Evolutionary conservation across 2,888 invertebrate genomes (phyloP), one percentile per base, ranked within the genome.

Genomic region (Digitonthophagus gazella): DNA sequence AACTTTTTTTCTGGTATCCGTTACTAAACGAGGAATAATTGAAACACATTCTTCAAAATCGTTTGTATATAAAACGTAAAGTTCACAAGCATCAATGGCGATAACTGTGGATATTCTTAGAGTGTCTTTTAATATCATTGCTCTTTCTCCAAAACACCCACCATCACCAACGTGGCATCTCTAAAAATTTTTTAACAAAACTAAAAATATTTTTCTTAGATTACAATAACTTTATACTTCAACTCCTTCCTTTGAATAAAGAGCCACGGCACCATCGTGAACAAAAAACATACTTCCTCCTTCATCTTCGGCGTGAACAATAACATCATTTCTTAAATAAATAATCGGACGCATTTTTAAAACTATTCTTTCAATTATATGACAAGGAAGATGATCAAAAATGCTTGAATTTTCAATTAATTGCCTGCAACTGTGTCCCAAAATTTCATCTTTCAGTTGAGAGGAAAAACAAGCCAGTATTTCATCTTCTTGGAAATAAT

Each of bases 81-180:
- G 73, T 72, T 85, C 84, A 70, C 83, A 82, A 14, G 81, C 82
- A 71, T 85, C 84, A 14, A 83, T 76, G 0, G 85, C 85, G 0
- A 83, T 71, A 1, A 85, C 81, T 6, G 76, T 83, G 0, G 82
- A 83, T 1, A 80, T 76, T n/a, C 83, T 76, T 11, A 77, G 78
- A 71, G 82, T 82, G 58, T 80, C 80, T 2, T 83, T 79, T 74
- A 83, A 79, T 4, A 85, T 75, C 54, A 85, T 71, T 0, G 83
- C 80, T 55, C 84, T 78, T 74, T 85, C 85, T 0, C 85, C 85
- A 72, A 85, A 85, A 73, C 83, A 79, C 2, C 80, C 78, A 3
- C 84, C 85, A 71, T 85, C 84, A 58, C 83, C 80, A 70, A 85
- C 77, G 73, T 85, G 84, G 67, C 84, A 84, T 2, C 84, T 75